A percentile compares a stretch with the other conserved stretches of the same genome.
Conservation (phyloP, 1,140 invertebrate species). For the Temnothorax nylanderi region DNA sequence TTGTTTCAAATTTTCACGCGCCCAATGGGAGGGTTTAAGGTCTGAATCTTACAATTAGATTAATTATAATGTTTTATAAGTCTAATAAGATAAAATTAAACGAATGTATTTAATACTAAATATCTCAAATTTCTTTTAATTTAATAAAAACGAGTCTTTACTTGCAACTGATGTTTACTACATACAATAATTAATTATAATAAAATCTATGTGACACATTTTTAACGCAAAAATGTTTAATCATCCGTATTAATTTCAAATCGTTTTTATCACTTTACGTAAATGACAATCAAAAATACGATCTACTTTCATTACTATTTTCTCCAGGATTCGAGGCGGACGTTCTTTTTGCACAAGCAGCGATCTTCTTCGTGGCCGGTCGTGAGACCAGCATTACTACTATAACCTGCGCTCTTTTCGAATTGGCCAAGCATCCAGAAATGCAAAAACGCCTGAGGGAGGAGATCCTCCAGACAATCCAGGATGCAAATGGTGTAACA, state of each 20-base stretch:
- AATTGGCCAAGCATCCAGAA: conserved; percentile 79
- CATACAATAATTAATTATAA: not conserved
- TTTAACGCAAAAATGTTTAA: not conserved
- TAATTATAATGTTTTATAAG: not conserved
- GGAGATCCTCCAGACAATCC: conserved; percentile 86
- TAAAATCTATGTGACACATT: not conserved
- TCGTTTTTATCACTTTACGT: not conserved
- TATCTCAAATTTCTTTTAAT: not conserved
- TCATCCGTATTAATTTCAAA: not conserved
- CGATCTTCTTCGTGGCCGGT: conserved; percentile 84
- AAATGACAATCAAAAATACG: not conserved
- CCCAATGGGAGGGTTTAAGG: too few species aligned
- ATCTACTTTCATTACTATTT: not conserved
- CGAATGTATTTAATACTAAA: not conserved
- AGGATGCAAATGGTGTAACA: conserved; percentile 61
- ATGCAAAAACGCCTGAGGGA: conserved; percentile 83
- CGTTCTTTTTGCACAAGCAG: conserved; percentile 73
- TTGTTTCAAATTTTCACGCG: too few species aligned
- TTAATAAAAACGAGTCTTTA: not conserved
- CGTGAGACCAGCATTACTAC: conserved; percentile 86
- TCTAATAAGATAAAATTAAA: not conserved
- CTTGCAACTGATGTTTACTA: not conserved
- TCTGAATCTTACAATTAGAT: not conserved
- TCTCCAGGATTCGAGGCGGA: conserved; percentile 70
- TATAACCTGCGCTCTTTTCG: conserved; percentile 80